Evolutionary conservation across 2,113 vertebrate genomes (phyloP).

Genomic region (human): DNA sequence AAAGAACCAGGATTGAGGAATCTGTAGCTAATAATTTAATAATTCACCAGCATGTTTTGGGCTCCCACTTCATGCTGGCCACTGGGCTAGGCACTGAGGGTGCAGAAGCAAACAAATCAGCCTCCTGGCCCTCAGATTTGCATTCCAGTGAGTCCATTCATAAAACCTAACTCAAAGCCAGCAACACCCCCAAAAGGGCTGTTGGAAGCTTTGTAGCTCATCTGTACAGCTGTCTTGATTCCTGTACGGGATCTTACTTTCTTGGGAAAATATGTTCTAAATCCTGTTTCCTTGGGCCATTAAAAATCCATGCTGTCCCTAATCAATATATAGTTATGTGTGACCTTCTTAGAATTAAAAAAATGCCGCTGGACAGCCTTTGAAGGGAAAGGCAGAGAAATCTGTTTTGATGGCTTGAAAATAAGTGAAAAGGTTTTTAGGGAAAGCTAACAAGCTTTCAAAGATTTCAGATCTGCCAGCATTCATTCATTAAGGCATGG

Average conservation of each 20-base stretch:
- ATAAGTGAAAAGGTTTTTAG: constrained; percentile 12
- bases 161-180: not conserved
- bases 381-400: constrained; percentile 32
- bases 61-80: not conserved
- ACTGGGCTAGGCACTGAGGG: not conserved
- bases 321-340: not conserved
- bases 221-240: not conserved
- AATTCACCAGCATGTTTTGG: not conserved
- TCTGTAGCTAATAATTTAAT: not conserved
- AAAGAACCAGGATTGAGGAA: not conserved
- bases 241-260: not conserved
- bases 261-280: constrained; percentile 25
- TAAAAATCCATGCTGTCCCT: not conserved
- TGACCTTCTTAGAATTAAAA: not conserved
- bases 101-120: not conserved
- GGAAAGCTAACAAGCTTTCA: not conserved
- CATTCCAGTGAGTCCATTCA: not conserved
- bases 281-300: constrained; percentile 16
- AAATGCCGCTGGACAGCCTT: not conserved
- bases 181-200: not conserved
- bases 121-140: not conserved
- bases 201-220: not conserved
- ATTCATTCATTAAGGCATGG: not conserved
- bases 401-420: constrained; percentile 40
- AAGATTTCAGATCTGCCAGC: not conserved